phyloP scores from a whole-genome alignment of 2,888 invertebrate species.

The Drosophila kambysellisi region DNA sequence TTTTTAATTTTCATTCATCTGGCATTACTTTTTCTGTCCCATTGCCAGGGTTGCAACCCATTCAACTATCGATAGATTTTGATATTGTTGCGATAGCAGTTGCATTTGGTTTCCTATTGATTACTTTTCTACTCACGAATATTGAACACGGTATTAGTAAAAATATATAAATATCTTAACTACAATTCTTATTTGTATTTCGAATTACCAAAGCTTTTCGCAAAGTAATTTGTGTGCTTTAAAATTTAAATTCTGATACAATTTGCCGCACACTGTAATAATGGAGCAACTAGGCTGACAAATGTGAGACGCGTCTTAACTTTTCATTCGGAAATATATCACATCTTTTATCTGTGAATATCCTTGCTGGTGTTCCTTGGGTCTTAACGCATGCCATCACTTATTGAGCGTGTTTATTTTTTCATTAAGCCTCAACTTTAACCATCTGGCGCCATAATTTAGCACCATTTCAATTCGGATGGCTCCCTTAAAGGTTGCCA shows the following conservation, averaged over 20 bases:
- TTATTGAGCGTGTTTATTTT: constrained; percentile 26
- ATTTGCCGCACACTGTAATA: background rate
- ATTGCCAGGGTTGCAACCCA: constrained; percentile 6
- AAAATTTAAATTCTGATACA: background rate
- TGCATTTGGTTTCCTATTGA: background rate
- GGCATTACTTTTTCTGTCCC: background rate
- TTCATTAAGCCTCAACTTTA: constrained; percentile 27
- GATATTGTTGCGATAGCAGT: background rate
- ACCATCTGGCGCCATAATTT: constrained; percentile 49
- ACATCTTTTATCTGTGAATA: constrained; percentile 12
- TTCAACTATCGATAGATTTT: constrained; percentile 1
- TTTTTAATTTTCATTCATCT: background rate
- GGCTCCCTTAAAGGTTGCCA: constrained; percentile 54
- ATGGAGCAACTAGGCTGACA: background rate
- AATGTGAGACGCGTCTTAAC: too few relatives aligned
- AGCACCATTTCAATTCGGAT: constrained; percentile 33
- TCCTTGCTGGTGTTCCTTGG: background rate
- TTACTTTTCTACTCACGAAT: too few relatives aligned
- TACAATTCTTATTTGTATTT: background rate
- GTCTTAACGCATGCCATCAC: constrained; percentile 15
- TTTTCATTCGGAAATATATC: constrained; percentile 11
- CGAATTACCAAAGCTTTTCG: background rate
- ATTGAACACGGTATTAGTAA: background rate
- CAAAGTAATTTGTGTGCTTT: background rate
- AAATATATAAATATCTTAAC: background rate